These are phyloP conservation scores for Ranitomeya variabilis DNA, from an alignment of 2,113 vertebrate genomes.

Conservation along the genomic window DNA sequence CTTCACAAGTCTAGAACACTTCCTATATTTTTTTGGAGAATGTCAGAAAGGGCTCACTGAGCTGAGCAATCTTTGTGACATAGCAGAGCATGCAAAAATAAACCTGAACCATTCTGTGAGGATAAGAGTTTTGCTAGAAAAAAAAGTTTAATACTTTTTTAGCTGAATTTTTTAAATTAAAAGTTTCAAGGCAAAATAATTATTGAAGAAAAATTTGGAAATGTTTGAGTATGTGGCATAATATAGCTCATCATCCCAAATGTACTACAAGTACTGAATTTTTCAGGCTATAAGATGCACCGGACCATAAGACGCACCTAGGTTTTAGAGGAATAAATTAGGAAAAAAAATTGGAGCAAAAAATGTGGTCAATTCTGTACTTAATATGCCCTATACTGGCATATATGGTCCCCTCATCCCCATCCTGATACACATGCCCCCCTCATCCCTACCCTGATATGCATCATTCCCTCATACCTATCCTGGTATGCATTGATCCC, in stretches of 20 bases:
- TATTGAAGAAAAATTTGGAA: not conserved
- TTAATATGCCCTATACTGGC: too few relatives aligned
- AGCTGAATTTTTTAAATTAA: not conserved
- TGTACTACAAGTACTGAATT: not conserved
- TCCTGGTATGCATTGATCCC: too few relatives aligned
- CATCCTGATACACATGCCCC: too few relatives aligned
- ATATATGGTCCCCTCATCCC: too few relatives aligned
- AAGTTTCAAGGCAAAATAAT: not conserved
- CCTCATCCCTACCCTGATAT: too few relatives aligned
- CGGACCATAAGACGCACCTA: too few relatives aligned
- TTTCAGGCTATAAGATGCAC: too few relatives aligned
- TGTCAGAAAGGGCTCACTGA: constrained; percentile 31
- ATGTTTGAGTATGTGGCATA: not conserved
- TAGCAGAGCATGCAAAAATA: constrained; percentile 22
- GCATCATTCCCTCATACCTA: too few relatives aligned
- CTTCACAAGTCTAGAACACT: constrained; percentile 27
- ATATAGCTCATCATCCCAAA: not conserved
- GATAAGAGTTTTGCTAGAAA: not conserved
- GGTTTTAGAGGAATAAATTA: too few relatives aligned
- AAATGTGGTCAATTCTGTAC: too few relatives aligned
- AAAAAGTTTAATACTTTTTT: not conserved
- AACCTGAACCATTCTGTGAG: not conserved
- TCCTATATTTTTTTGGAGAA: constrained; percentile 35
- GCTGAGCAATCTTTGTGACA: constrained; percentile 16
- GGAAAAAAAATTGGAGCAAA: too few relatives aligned